phyloP scores from a whole-genome alignment of 1,140 invertebrate species.

The Wasmannia auropunctata region DNA sequence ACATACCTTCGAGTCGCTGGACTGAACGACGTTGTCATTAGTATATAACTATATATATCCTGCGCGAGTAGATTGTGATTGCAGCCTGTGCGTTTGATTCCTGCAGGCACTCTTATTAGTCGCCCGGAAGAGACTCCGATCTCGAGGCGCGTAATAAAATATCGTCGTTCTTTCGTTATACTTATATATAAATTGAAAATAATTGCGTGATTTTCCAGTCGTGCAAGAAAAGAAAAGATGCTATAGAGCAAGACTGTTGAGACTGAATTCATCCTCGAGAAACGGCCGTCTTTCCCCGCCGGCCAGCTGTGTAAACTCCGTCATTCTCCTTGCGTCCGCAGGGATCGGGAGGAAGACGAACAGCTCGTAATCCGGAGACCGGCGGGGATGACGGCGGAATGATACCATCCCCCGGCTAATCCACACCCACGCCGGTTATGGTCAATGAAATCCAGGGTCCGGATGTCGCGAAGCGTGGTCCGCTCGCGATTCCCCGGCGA shows the following conservation, averaged over 20 bases:
- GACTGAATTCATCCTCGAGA: not conserved
- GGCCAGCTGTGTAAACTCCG: not conserved
- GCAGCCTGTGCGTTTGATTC: not conserved
- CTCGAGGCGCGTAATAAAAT: not conserved
- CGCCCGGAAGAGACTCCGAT: not conserved
- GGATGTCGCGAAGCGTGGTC: not conserved
- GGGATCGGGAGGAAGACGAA: not conserved
- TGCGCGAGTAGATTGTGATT: not conserved
- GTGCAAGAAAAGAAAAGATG: not conserved
- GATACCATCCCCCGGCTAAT: not conserved
- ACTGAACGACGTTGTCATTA: not conserved
- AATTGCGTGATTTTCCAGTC: not conserved
- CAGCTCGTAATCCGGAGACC: not conserved
- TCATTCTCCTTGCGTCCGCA: not conserved
- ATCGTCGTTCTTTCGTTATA: not conserved
- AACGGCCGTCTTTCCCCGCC: not conserved
- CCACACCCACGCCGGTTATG: not conserved
- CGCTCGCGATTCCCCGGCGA: not conserved
- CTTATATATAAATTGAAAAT: not conserved
- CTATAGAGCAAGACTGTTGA: not conserved
- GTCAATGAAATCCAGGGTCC: conserved; percentile 28
- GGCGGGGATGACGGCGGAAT: not conserved
- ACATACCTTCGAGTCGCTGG: not conserved
- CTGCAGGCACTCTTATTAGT: not conserved
- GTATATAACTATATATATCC: not conserved